Percentiles rank a stretch among this genome's conserved stretches.
Conservation (phyloP, 2,797 vertebrate genomes). For the Siniperca obscura region DNA sequence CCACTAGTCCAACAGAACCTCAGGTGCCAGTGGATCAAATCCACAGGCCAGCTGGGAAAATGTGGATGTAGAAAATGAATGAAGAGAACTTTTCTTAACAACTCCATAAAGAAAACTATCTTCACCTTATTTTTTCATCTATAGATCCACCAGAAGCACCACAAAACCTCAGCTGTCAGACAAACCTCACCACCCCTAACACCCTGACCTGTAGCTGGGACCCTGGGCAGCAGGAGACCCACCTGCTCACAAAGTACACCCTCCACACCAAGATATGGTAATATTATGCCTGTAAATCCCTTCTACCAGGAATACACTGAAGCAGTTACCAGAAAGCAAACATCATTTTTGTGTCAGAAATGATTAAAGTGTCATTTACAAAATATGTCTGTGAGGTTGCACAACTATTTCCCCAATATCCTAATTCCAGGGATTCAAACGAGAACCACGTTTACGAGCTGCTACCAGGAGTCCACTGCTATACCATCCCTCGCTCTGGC, state of each 20-base stretch:
- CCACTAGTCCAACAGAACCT: not conserved
- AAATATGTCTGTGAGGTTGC: constrained; percentile 8
- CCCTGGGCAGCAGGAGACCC: constrained; percentile 73
- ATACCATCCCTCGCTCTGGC: constrained; percentile 81
- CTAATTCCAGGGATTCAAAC: constrained; percentile 61
- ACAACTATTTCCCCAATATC: constrained; percentile 24
- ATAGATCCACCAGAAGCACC: constrained; percentile 88
- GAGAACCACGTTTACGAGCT: constrained; percentile 55
- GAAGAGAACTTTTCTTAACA: not conserved
- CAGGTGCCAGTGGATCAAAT: not conserved
- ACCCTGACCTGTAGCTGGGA: constrained; percentile 89
- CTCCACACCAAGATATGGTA: constrained; percentile 79
- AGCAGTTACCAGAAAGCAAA: not conserved
- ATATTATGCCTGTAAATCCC: not conserved
- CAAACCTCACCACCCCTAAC: constrained; percentile 78
- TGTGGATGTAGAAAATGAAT: not conserved
- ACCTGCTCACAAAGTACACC: constrained; percentile 80
- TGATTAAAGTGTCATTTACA: constrained; percentile 17
- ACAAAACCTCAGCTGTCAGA: constrained; percentile 88
- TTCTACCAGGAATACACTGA: not conserved
- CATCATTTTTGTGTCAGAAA: not conserved
- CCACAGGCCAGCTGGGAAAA: not conserved
- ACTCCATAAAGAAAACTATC: not conserved
- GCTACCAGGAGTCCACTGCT: constrained; percentile 65
- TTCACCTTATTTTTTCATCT: constrained; percentile 1